Evolutionary conservation across 2,888 invertebrate species (phyloP).

Genomic region (Disparrhopalites patrizii): DNA sequence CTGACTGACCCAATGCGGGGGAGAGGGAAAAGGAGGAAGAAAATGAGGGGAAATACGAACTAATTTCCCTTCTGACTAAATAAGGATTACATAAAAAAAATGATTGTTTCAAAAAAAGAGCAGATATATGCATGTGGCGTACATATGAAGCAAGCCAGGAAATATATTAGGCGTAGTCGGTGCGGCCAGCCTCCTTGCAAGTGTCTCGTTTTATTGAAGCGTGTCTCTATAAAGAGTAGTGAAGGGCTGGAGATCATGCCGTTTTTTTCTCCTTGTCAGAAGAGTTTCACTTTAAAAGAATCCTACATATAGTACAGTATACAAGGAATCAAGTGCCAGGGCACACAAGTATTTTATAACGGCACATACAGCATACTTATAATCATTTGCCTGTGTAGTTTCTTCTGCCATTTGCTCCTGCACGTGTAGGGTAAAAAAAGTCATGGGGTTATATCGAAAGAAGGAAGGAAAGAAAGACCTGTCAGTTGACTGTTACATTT

Average conservation of each 20-base stretch:
- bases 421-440: too few species aligned
- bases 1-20: too few species aligned
- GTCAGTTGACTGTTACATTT: constrained; percentile 8
- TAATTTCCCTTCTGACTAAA: neutral
- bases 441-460: too few species aligned
- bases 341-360: too few species aligned
- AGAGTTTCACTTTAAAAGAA: too few species aligned
- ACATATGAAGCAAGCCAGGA: constrained; percentile 4
- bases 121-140: too few species aligned
- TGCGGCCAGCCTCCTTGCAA: neutral
- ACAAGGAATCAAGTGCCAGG: constrained; percentile 5
- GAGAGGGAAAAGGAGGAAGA: neutral
- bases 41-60: neutral
- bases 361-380: constrained; percentile 9
- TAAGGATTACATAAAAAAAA: constrained; percentile 10
- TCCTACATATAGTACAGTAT: neutral
- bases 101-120: constrained; percentile 4
- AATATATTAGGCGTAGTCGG: constrained; percentile 6
- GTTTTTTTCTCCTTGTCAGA: too few species aligned
- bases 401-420: too few species aligned
- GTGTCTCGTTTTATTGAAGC: constrained; percentile 16
- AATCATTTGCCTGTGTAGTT: constrained; percentile 7
- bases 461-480: constrained; percentile 7
- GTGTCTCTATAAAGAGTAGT: neutral
- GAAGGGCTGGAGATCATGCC: neutral